Conservation (phyloP, 2,113 vertebrate genomes). For the Odocoileus virginianus region DNA sequence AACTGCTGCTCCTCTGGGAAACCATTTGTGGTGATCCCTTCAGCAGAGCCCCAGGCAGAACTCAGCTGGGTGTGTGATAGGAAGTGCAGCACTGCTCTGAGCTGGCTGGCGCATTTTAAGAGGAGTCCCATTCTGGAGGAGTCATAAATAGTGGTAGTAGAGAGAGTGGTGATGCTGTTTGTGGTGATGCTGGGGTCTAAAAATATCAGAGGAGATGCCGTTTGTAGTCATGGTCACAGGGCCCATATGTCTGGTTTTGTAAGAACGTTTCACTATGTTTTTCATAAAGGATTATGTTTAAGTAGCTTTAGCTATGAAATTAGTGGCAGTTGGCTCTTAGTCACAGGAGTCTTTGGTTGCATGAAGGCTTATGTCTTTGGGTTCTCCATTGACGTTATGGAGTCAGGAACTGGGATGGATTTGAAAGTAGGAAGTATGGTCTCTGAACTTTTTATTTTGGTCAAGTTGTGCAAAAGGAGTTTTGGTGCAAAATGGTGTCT, state of each 20-base stretch:
- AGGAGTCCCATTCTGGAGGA: not conserved
- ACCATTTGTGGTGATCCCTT: not conserved
- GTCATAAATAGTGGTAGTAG: rapidly evolving
- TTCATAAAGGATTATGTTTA: not conserved
- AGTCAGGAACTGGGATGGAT: not conserved
- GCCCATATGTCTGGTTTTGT: rapidly evolving
- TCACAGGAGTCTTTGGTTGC: not conserved
- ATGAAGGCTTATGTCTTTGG: not conserved
- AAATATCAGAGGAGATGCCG: not conserved
- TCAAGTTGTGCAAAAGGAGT: not conserved
- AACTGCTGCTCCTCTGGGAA: not conserved
- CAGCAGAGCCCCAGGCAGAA: not conserved
- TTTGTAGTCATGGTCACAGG: not conserved
- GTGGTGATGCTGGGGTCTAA: not conserved
- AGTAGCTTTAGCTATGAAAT: not conserved
- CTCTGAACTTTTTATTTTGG: not conserved
- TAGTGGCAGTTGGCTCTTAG: not conserved
- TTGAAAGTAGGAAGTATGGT: not conserved
- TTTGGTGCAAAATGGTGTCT: not conserved
- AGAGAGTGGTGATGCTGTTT: not conserved
- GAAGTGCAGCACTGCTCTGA: not conserved
- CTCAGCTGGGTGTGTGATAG: rapidly evolving
- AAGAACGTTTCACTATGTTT: not conserved
- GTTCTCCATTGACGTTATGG: not conserved
- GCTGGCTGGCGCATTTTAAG: rapidly evolving